Percentiles rank a stretch among this genome's conserved stretches.
Conservation (phyloP, 2,888 invertebrate species). For the Zeuzera pyrina region DNA sequence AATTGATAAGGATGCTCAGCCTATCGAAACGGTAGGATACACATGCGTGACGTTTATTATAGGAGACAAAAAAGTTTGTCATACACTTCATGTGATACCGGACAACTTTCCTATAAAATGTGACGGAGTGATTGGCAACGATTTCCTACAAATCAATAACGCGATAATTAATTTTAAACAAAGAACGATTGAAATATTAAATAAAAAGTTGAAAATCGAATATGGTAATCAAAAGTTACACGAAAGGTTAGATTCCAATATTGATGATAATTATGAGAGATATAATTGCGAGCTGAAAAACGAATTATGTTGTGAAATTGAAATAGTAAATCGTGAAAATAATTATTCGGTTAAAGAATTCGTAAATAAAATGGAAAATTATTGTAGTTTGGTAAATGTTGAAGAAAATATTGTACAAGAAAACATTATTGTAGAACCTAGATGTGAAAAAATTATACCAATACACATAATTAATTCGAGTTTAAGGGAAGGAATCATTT, state of each 20-base stretch:
- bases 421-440: background rate
- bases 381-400: background rate
- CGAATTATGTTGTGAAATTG: background rate
- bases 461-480: background rate
- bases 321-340: background rate
- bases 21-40: constrained; percentile 12
- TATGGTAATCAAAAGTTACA: too few relatives aligned
- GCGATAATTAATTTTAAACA: constrained; percentile 12
- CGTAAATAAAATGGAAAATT: background rate
- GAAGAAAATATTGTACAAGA: too few relatives aligned
- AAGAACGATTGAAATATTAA: constrained; percentile 8
- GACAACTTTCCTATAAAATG: constrained; percentile 14
- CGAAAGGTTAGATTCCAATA: too few relatives aligned
- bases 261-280: background rate
- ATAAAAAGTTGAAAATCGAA: too few relatives aligned
- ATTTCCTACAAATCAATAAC: constrained; percentile 11
- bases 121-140: constrained; percentile 14
- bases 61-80: constrained; percentile 8
- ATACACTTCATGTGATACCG: constrained; percentile 11
- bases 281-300: too few relatives aligned
- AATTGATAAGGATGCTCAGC: constrained; percentile 12
- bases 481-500: background rate
- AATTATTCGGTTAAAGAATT: background rate
- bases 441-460: background rate
- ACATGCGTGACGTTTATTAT: constrained; percentile 8